A percentile compares a stretch with the other conserved stretches of the same genome.
phyloP scores from a whole-genome alignment of 2,797 vertebrate species.

The Sebastes vulpes region DNA sequence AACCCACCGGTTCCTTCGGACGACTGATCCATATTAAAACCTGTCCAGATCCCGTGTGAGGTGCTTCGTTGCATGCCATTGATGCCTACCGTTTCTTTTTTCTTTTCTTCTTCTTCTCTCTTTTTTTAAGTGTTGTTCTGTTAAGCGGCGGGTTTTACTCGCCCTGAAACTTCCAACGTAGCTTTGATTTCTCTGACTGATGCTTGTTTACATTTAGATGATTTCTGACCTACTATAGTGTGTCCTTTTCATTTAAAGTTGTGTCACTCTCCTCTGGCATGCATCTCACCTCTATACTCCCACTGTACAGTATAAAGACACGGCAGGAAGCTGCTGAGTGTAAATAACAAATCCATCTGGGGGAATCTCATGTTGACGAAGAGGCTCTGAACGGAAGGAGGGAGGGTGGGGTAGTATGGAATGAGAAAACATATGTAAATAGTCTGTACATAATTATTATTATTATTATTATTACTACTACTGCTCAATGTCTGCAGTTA shows the following conservation, averaged over 20 bases:
- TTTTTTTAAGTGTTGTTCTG: constrained; percentile 29
- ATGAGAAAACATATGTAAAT: constrained; percentile 83
- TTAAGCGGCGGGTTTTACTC: constrained; percentile 17
- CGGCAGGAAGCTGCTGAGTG: constrained; percentile 81
- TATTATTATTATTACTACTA: constrained; percentile 36
- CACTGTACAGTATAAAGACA: constrained; percentile 81
- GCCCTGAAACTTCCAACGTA: constrained; percentile 14
- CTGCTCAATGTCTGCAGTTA: constrained; percentile 82
- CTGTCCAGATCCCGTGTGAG: constrained; percentile 63
- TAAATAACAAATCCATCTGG: constrained; percentile 76
- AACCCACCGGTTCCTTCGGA: constrained; percentile 5
- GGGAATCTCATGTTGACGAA: constrained; percentile 46
- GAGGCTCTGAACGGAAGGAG: constrained; percentile 23
- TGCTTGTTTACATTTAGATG: constrained; percentile 77
- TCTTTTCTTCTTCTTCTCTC: not conserved
- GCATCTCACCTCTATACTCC: constrained; percentile 83
- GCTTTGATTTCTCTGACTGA: constrained; percentile 48
- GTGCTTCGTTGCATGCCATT: constrained; percentile 87
- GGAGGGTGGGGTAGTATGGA: constrained; percentile 61
- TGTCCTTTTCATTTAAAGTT: constrained; percentile 70
- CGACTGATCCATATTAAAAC: constrained; percentile 8
- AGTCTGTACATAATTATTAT: constrained; percentile 86
- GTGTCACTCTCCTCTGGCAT: constrained; percentile 86
- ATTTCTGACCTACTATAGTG: constrained; percentile 79
- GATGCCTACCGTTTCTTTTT: constrained; percentile 86